Base-by-base conservation (phyloP, 1,140 invertebrate genomes). In the Diorhabda elongata region DNA sequence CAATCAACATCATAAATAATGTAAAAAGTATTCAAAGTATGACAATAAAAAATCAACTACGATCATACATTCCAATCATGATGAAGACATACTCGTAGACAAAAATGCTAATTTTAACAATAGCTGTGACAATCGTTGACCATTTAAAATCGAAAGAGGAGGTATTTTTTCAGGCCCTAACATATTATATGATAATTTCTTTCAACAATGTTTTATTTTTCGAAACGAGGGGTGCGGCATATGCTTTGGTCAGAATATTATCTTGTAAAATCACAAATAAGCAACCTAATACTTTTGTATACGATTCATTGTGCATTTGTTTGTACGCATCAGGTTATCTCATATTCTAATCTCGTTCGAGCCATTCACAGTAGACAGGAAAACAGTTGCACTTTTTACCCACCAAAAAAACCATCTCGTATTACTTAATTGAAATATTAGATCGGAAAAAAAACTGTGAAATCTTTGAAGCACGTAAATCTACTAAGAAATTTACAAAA, bases 261-360 rank as follows among this genome's bases (percentile, higher is more conserved):
- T 75, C 74, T 73, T 59, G 72, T 73, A 61, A 75, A 75, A 75
- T 71, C 71, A 71, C 72, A 72, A 73, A 75, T 73, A 74, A 75
- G 74, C 72, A 75, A 75, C 72, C 67, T 68, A 74, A 75, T 75
- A 75, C 74, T 75, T 75, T 73, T 74, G 72, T 75, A 69, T 71
- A 68, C 59, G 67, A 52, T 67, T 70, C 71, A 75, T 75, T 75
- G 63, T 64, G 43, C 63, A 57, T 64, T 64, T 64, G 63, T 64
- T 64, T 64, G 63, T 64, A 64, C 44, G 63, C 63, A 64, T 64
- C 63, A 64, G 63, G 45, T 64, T 64, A 75, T 73, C 72, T 72
- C 68, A 67, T 69, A 71, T 69, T 71, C 66, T 66, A 68, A 62
- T 73, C 73, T 71, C 69, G 70, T 73, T 73, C 69, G 66, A 68